Evolutionary conservation across 2,797 vertebrate species (phyloP).

Genomic region (Nyctalus aviator): DNA sequence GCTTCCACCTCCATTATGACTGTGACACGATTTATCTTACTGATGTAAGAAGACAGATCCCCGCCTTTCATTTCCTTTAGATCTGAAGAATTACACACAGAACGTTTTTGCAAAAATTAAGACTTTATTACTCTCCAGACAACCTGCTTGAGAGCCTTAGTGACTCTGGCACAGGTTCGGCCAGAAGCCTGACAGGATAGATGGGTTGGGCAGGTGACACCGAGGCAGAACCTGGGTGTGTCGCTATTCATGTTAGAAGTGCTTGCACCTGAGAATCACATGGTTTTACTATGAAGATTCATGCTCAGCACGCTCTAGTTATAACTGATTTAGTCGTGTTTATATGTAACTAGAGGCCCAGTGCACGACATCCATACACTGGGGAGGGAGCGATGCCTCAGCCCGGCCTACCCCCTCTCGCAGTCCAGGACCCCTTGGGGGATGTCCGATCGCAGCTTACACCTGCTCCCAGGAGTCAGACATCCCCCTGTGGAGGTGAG

Average conservation of each 20-base stretch:
- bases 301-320: background rate
- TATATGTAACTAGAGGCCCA: background rate
- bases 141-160: background rate
- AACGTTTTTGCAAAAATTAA: slow-evolving; percentile 29
- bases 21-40: background rate
- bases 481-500: no score
- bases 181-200: background rate
- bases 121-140: background rate
- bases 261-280: background rate
- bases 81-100: slow-evolving; percentile 1
- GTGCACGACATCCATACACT: no score
- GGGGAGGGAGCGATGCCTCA: no score
- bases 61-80: background rate
- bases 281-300: background rate
- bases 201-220: background rate
- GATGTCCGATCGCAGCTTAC: no score
- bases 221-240: background rate
- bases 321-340: background rate
- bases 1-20: background rate
- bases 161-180: background rate
- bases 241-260: background rate
- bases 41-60: slow-evolving; percentile 13
- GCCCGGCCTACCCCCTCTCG: no score
- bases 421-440: no score
- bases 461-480: no score